Evolutionary conservation across 2,113 vertebrate genomes (phyloP).

Genomic region (Apaloderma vittatum): DNA sequence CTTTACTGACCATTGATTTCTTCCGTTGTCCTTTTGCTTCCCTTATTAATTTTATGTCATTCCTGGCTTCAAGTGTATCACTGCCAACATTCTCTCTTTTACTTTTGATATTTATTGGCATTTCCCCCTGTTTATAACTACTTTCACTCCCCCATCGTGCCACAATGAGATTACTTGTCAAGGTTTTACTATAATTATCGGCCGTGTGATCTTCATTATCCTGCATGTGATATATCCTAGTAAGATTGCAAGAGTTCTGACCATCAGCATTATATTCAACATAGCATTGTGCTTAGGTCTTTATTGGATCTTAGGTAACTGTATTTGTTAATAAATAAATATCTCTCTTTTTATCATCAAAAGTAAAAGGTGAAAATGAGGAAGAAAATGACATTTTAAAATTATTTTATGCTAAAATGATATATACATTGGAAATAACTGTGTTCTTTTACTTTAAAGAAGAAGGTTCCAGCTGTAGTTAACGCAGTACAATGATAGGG

Average conservation of each 20-base stretch:
- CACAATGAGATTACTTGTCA: background rate
- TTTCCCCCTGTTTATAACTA: background rate
- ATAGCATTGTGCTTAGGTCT: background rate
- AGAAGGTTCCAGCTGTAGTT: background rate
- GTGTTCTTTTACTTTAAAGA: background rate
- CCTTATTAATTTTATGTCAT: conserved; percentile 51
- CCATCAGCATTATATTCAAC: background rate
- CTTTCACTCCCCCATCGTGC: background rate
- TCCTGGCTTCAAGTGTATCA: background rate
- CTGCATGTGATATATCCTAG: background rate
- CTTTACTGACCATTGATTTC: conserved; percentile 54
- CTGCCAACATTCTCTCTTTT: background rate
- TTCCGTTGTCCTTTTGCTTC: conserved; percentile 44
- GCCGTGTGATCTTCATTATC: background rate
- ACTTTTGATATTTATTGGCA: conserved; percentile 3
- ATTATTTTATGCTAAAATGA: background rate
- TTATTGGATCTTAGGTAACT: background rate
- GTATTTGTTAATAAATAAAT: background rate
- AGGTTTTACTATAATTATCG: background rate
- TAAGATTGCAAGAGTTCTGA: background rate
- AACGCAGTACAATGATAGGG: background rate
- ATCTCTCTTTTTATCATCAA: background rate
- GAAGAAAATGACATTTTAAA: background rate
- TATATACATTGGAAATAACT: background rate
- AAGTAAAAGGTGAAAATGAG: background rate